These are phyloP conservation scores for Trilocha varians DNA, from an alignment of 2,888 invertebrate species.

Conservation along the genomic window DNA sequence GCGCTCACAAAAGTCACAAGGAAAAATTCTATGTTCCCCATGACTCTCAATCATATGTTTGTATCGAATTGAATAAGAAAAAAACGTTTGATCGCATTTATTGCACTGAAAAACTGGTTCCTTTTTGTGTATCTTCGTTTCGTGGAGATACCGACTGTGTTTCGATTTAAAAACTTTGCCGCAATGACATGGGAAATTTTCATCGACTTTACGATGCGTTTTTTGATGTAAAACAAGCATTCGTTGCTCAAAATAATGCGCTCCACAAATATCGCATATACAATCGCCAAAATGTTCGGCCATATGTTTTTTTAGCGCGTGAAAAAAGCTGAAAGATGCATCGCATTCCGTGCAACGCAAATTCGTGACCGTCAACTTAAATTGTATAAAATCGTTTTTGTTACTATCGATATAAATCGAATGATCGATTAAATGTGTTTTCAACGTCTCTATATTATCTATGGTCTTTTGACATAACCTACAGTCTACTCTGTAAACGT, in stretches of 20 bases:
- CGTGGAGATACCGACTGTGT: slow-evolving; percentile 49
- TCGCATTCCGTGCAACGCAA: slow-evolving; percentile 41
- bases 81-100: slow-evolving; percentile 51
- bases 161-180: slow-evolving; percentile 58
- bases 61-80: slow-evolving; percentile 47
- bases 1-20: slow-evolving; percentile 51
- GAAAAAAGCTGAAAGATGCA: slow-evolving; percentile 39
- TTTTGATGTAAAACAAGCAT: slow-evolving; percentile 56
- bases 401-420: slow-evolving; percentile 28
- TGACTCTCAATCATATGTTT: slow-evolving; percentile 54
- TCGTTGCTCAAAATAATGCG: slow-evolving; percentile 59
- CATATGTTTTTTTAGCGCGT: slow-evolving; percentile 56
- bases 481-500: slow-evolving; percentile 46
- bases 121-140: slow-evolving; percentile 45
- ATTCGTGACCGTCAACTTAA: slow-evolving; percentile 33
- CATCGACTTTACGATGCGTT: slow-evolving; percentile 46
- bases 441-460: slow-evolving; percentile 32
- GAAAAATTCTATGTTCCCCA: slow-evolving; percentile 43
- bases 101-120: slow-evolving; percentile 54
- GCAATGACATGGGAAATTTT: slow-evolving; percentile 62
- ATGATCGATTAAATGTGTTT: slow-evolving; percentile 38
- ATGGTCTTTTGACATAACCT: slow-evolving; percentile 39
- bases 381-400: slow-evolving; percentile 45
- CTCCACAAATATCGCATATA: slow-evolving; percentile 56
- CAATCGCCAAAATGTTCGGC: slow-evolving; percentile 55